A percentile compares a stretch with the other conserved stretches of the same genome.
Evolutionary conservation across 1,140 invertebrate species (phyloP).

Genomic region (Andricus grossulariae): DNA sequence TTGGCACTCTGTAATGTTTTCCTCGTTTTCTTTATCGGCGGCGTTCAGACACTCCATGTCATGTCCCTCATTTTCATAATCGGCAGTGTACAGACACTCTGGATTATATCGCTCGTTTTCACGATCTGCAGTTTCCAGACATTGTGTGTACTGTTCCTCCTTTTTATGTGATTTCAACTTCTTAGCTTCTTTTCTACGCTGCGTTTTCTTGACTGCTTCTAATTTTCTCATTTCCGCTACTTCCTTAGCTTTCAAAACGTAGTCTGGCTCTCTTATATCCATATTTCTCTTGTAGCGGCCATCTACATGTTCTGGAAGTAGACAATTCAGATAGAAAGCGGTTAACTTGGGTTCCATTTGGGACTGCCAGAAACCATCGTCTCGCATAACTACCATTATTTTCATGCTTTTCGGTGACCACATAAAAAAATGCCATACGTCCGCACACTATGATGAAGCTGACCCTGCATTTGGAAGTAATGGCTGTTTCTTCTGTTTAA

Average conservation of each 20-base stretch:
- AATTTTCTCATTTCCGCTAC: conserved; percentile 29
- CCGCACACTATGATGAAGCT: conserved; percentile 52
- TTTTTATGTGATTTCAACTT: background rate
- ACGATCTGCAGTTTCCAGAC: no score
- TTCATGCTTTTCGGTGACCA: conserved; percentile 50
- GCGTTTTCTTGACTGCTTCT: background rate
- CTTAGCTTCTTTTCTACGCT: background rate
- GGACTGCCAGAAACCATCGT: conserved; percentile 44
- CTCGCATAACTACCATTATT: conserved; percentile 33
- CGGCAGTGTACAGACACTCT: no score
- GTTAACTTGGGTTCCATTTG: conserved; percentile 48
- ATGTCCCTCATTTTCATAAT: conserved; percentile 6
- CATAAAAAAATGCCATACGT: conserved; percentile 51
- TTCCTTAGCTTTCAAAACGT: conserved; percentile 44
- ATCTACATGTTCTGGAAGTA: conserved; percentile 66
- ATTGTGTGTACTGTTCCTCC: background rate
- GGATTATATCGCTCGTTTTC: no score
- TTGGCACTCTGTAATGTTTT: no score
- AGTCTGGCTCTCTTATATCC: conserved; percentile 53
- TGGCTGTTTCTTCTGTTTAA: conserved; percentile 53
- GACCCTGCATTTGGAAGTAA: conserved; percentile 62
- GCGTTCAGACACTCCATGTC: background rate
- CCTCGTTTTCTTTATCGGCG: no score
- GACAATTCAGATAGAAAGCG: conserved; percentile 58
- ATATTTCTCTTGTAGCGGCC: conserved; percentile 52